Base-by-base conservation (phyloP, 2,888 invertebrate species). In the Opisthograptis luteolata region DNA sequence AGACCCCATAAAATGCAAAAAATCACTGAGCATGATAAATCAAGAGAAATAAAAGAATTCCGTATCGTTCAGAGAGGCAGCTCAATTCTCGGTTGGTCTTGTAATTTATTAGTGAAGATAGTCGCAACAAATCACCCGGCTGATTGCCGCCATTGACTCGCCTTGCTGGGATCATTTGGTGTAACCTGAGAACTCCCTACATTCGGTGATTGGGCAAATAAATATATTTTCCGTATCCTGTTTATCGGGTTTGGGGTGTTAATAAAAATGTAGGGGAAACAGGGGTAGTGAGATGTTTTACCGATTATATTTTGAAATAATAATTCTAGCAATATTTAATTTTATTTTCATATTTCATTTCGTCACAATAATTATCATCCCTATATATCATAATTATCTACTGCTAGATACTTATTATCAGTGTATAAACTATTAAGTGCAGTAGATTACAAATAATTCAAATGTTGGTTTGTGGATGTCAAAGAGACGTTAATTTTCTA, bases 201-300 rank as follows among this genome's bases (percentile, higher is more conserved):
- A 84, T 85, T 82, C 81, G 88, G 86, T 88, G 90, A 90, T 89
- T 90, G 90, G 86, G 82, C 87, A 85, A 89, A 90, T 90, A 89
- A 89, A 90, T 90, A 88, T 88, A 88, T 88, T 87, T 89, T 81
- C 87, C 81, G 82, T 89, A 87, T 89, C 89, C 87, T 86, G 89
- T 87, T 87, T 88, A 89, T 89, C 90, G 72, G 81, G 79, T 81
- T 77, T 77, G 78, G 85, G 87, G 90, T 88, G 90, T 89, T 89
- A 90, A 90, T 90, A 90, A 89, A 90, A 89, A 89, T 89, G 88
- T 89, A 86, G 85, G 68, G 89, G 81, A 77, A 51, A 36, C 6
- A 45, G 45, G 78, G 81, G 64, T 20, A 20, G 30, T 7, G 8
- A 10, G 10, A n/a, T 28, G 24, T 44, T 58, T 20, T 7, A 19